Evolutionary conservation across 2,888 invertebrate genomes (phyloP).

Genomic region (Lithophane leautieri): DNA sequence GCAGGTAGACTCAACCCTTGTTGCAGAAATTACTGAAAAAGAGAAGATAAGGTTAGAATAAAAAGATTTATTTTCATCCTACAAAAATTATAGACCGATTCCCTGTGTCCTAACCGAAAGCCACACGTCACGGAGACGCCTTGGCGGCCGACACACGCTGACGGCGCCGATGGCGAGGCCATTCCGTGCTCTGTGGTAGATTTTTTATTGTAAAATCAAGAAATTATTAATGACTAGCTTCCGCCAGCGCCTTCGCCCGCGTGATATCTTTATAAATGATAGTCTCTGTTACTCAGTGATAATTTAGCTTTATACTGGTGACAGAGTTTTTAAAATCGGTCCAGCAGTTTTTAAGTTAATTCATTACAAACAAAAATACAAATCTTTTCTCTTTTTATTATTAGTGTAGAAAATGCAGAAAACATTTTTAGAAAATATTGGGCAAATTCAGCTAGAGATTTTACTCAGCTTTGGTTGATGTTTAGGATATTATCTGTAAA

Average conservation of each 20-base stretch:
- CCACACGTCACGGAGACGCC: not conserved
- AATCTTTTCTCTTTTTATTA: too few relatives aligned
- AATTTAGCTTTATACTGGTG: too few relatives aligned
- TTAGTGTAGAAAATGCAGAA: not conserved
- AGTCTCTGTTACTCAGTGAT: too few relatives aligned
- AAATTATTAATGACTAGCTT: too few relatives aligned
- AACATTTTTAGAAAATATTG: not conserved
- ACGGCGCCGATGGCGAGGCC: not conserved
- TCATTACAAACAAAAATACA: too few relatives aligned
- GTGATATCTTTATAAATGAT: too few relatives aligned
- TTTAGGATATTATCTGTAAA: not conserved
- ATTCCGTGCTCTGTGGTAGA: not conserved
- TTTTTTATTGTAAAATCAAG: not conserved
- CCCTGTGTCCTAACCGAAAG: not conserved
- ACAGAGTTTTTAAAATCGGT: too few relatives aligned
- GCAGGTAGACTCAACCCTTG: not conserved
- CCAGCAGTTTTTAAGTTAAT: too few relatives aligned
- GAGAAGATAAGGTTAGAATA: not conserved
- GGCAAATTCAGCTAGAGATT: not conserved
- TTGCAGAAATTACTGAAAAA: constrained; percentile 42
- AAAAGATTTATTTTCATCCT: not conserved
- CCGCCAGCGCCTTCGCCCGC: too few relatives aligned
- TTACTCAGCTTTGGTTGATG: not conserved
- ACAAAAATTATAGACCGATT: not conserved
- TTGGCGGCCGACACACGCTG: not conserved